Evolutionary conservation across 2,797 vertebrate genomes (phyloP).

Genomic region (Gadopsis marmoratus): DNA sequence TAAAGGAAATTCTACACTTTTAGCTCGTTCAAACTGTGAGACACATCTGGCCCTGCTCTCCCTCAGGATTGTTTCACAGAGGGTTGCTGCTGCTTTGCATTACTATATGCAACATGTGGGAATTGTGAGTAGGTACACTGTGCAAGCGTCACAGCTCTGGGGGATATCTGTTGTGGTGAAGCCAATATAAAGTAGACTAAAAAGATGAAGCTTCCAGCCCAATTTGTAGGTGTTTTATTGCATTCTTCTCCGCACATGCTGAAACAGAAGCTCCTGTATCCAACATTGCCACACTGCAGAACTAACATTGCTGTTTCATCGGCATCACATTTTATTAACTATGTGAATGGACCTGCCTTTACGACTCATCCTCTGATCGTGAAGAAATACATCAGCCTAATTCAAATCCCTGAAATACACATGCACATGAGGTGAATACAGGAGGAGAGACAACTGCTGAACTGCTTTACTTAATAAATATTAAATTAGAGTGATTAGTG

Average conservation of each 20-base stretch:
- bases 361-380: no score
- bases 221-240: neutral
- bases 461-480: neutral
- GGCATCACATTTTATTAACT: neutral
- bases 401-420: no score
- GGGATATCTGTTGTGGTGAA: neutral
- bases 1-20: no score
- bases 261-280: neutral
- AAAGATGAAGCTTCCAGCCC: neutral
- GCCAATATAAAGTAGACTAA: neutral
- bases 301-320: neutral
- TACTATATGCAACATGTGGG: conserved; percentile 1
- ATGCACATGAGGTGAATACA: no score
- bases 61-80: conserved; percentile 4
- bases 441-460: neutral
- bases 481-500: neutral
- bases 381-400: no score
- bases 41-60: conserved; percentile 26
- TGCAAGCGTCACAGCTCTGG: neutral
- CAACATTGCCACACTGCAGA: neutral
- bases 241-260: neutral
- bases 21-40: conserved; percentile 25
- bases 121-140: neutral
- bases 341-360: no score
- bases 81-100: conserved; percentile 25